Evolutionary conservation across 64 coral and sea anemone genomes (phyloP).

Genomic region (Catalaphyllia jardinei): DNA sequence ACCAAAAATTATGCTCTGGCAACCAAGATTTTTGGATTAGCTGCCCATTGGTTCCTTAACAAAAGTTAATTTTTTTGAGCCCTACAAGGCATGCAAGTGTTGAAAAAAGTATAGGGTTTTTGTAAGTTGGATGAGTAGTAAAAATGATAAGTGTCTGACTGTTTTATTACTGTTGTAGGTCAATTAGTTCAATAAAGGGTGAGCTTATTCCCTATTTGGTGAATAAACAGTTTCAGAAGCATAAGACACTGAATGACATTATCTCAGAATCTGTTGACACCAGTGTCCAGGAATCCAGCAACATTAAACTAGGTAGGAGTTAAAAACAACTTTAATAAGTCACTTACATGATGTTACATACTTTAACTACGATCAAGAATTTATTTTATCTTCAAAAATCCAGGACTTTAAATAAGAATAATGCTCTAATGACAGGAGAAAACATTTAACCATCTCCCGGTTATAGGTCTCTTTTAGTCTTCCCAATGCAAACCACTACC

Average conservation of each 20-base stretch:
- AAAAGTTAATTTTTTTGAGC: too few relatives aligned
- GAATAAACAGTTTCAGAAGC: conserved; percentile 93
- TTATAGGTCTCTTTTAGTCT: too few relatives aligned
- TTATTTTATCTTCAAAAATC: too few relatives aligned
- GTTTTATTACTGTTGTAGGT: conserved; percentile 26
- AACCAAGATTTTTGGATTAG: too few relatives aligned
- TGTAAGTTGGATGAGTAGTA: neutral
- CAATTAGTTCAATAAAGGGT: conserved; percentile 91
- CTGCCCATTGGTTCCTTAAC: too few relatives aligned
- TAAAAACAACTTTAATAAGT: neutral
- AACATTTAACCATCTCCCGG: too few relatives aligned
- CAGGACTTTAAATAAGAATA: too few relatives aligned
- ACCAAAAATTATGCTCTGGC: too few relatives aligned
- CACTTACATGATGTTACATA: neutral
- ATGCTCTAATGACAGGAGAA: too few relatives aligned
- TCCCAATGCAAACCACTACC: too few relatives aligned
- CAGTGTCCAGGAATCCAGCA: neutral
- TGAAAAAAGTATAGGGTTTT: too few relatives aligned
- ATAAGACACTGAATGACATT: conserved; percentile 46
- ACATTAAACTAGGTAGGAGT: conserved; percentile 26
- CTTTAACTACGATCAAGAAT: neutral
- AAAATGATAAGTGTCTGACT: neutral
- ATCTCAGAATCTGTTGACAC: neutral
- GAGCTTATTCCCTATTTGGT: conserved; percentile 94
- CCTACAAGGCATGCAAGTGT: too few relatives aligned